Evolutionary conservation across 2,113 vertebrate genomes (phyloP).

Genomic region (Anseranas semipalmata): DNA sequence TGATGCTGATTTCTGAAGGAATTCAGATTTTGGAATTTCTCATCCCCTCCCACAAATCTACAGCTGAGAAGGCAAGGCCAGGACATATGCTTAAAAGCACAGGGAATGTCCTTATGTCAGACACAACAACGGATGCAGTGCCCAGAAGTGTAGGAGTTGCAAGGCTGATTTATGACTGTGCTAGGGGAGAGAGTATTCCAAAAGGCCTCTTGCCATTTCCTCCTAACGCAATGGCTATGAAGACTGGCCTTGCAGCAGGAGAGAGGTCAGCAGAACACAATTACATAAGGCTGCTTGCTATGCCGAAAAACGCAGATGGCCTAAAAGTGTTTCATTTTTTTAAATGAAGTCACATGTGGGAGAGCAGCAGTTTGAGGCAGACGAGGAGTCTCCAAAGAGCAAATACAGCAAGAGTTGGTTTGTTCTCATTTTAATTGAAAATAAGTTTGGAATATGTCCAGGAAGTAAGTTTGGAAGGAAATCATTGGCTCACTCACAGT

Average conservation of each 20-base stretch:
- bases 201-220: constrained; percentile 42
- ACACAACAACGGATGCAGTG: constrained; percentile 36
- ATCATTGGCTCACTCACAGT: background rate
- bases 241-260: constrained; percentile 3
- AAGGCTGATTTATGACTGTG: constrained; percentile 17
- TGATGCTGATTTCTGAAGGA: constrained; percentile 4
- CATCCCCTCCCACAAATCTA: constrained; percentile 32
- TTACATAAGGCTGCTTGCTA: constrained; percentile 62
- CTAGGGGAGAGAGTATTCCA: constrained; percentile 3
- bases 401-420: background rate
- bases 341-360: background rate
- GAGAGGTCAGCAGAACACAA: constrained; percentile 54
- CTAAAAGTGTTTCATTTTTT: constrained; percentile 53
- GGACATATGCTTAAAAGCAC: background rate
- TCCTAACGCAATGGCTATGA: background rate
- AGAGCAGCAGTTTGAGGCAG: constrained; percentile 12
- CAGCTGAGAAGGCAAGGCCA: constrained; percentile 29
- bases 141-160: constrained; percentile 53
- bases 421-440: background rate
- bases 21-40: constrained; percentile 15
- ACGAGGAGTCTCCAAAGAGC: constrained; percentile 17
- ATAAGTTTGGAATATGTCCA: constrained; percentile 20
- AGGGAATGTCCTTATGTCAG: constrained; percentile 9
- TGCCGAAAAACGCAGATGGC: constrained; percentile 56
- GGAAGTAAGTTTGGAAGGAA: constrained; percentile 26